Conservation (phyloP, 1,140 invertebrate genomes). For the Scylla paramamosain region DNA sequence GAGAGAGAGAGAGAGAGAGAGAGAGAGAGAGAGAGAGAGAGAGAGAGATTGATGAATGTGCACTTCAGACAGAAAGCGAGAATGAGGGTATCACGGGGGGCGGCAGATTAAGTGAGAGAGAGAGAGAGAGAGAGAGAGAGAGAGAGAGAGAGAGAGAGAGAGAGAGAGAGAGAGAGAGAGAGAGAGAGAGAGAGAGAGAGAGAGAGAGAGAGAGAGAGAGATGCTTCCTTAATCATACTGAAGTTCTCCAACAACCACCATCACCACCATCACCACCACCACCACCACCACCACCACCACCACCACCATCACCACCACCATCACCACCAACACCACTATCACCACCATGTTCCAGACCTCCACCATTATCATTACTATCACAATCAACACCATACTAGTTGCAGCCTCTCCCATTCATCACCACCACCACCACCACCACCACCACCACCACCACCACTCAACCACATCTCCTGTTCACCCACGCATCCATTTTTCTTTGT, state of each 20-base stretch:
- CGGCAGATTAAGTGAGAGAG: background rate
- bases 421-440: background rate
- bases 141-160: background rate
- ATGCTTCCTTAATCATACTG: too few relatives aligned
- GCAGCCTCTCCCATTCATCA: too few relatives aligned
- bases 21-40: background rate
- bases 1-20: background rate
- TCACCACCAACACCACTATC: background rate
- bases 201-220: too few relatives aligned
- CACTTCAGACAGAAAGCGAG: background rate
- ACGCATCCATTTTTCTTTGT: background rate
- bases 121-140: slow-evolving; percentile 3
- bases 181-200: too few relatives aligned
- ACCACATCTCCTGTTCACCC: background rate
- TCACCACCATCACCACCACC: background rate
- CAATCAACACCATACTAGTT: background rate
- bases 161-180: too few relatives aligned
- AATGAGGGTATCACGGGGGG: background rate
- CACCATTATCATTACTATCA: background rate
- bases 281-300: background rate
- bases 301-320: background rate
- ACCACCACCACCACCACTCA: too few relatives aligned
- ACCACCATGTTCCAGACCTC: background rate
- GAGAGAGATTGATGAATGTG: background rate
- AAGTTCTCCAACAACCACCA: too few relatives aligned